Base-by-base conservation (phyloP, 2,888 invertebrate species). In the Synanthedon andrenaeformis region DNA sequence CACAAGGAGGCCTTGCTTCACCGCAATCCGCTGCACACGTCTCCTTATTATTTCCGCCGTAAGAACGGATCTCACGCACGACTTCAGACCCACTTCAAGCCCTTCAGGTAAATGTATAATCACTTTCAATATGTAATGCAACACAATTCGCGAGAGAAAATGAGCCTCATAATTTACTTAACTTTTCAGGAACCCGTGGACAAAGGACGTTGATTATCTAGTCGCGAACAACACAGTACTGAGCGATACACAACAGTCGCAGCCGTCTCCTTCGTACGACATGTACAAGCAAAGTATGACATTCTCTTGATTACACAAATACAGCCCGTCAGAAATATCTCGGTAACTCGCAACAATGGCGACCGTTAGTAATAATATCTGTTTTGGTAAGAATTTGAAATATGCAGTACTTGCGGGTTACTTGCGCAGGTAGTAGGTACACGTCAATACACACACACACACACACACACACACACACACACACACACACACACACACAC, bases 121-220 rank as follows among this genome's bases (percentile, higher is more conserved):
- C 35, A 10, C 35, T 35, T 35, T 35, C 8, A 35, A 6, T 10
- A 35, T 35, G 10, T 35, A 35, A 35, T 35, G 10, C 35, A 35
- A 35, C 8, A 35, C 35, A 35, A 35, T 35, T 35, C 3, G 35
- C 13, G 35, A 10, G 8, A 10, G 10, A 35, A 10, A 10, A 35
- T 10, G 8, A 35, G 35, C 35, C 3, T 35, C 6, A 35, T 35
- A 35, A 35, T 35, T 35, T 35, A 35, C 51, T 11, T 41, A 11
- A 28, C 28, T 2, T 53, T 56, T 0, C 65, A 86, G 85, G 66
- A 97, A 97, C 82, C 98, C 98, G 0, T 97, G 97, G 97, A 97
- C 97, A 1, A 96, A 96, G 56, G 97, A 97, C 70, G 92, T 96
- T 58, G 97, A 98, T 70, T 96, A 94, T 72, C 89, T 97, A 59